Percentiles rank a stretch among this genome's conserved stretches.
These are phyloP conservation scores for Probaryconus sp. DNA, from an alignment of 1,140 invertebrate species.

Conservation along the genomic window DNA sequence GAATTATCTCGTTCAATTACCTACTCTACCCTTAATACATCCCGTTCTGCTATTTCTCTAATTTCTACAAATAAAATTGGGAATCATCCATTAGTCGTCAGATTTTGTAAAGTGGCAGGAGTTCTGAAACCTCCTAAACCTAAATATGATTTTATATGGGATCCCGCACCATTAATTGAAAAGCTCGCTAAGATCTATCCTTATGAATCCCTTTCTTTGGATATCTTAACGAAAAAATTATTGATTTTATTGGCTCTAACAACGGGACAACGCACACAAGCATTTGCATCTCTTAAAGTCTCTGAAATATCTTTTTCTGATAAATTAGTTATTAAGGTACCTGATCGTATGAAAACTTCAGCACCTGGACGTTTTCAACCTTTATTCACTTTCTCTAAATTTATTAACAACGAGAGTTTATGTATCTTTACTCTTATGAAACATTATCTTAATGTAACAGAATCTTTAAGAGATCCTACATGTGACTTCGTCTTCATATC, in stretches of 20 bases:
- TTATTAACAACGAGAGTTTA: background rate
- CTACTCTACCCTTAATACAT: conserved; percentile 11
- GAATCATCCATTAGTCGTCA: no score
- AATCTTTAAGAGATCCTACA: background rate
- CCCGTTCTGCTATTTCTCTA: no score
- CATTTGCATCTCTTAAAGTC: background rate
- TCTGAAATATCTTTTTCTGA: background rate
- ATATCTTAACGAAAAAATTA: conserved; percentile 5
- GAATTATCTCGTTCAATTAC: background rate
- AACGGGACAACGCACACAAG: conserved; percentile 5
- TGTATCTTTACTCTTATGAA: conserved; percentile 6
- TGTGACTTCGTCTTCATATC: background rate
- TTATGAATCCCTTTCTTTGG: background rate
- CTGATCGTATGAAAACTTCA: conserved; percentile 7
- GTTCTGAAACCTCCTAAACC: no score
- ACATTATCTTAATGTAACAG: background rate
- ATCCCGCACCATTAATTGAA: no score
- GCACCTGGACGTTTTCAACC: conserved; percentile 6
- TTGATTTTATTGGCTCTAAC: background rate
- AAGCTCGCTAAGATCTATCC: background rate
- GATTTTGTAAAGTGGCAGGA: no score
- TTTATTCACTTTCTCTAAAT: conserved; percentile 2
- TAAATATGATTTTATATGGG: no score
- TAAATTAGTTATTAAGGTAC: conserved; percentile 1
- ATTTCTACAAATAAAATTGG: no score